Evolutionary conservation across 2,888 invertebrate genomes (phyloP), one percentile per base, ranked within the genome.

Genomic region (Hypena proboscidalis): DNA sequence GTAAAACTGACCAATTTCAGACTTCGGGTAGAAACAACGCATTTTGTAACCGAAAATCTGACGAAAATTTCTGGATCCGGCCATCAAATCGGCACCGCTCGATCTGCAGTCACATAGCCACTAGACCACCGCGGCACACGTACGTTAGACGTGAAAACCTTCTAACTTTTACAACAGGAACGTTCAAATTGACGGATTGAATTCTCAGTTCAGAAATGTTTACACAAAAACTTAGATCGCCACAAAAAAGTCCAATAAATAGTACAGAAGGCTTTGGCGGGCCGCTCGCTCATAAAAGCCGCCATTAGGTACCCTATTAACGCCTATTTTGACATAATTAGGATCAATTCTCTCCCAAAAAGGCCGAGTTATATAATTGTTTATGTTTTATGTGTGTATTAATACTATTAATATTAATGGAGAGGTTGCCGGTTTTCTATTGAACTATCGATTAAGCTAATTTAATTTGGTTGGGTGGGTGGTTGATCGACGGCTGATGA

Each of bases 241-340:
- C 46, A 60, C 57, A 80, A 87, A 87, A 87, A 85, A 75, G 80
- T 76, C 74, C 81, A 80, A 89, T 86, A 89, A 88, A 88, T 70
- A 80, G 83, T 80, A 80, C 82, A 74, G 82, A 73, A 81, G 76
- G 76, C 80, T 90, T 88, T 87, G 89, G 83, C 83, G 87, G 87
- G 74, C 62, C 70, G 64, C 60, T 46, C 53, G 67, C 77, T 77
- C 83, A 75, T 90, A 90, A 90, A 89, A 83, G 67, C 73, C 69
- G 56, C 88, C 78, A 88, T 89, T 86, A 89, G 80, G 78, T 83
- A 80, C 80, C 83, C 80, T 88, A 90, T 90, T 90, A 90, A 87
- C 90, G 89, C 90, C 90, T 89, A 80, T 89, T 89, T 86, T 85
- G 86, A 85, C 89, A 89, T 86, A 86, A 90, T 90, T 90, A 90